phyloP scores from a whole-genome alignment of 2,888 invertebrate genomes.

The Eupithecia abbreviata region DNA sequence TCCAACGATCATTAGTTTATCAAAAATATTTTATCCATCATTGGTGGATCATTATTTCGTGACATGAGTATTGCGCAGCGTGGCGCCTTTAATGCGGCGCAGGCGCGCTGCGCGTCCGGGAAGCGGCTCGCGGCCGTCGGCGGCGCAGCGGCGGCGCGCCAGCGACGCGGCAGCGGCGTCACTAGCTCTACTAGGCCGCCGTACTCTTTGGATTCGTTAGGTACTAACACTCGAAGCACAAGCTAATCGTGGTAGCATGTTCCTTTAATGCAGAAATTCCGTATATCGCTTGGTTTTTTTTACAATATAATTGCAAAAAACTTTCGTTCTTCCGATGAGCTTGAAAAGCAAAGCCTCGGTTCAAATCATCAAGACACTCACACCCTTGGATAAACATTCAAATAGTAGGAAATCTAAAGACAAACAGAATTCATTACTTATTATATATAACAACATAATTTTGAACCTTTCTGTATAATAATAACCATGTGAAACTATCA shows the following conservation, averaged over 20 bases:
- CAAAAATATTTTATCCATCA: slow-evolving; percentile 69
- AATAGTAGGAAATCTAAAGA: slow-evolving; percentile 61
- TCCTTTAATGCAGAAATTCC: slow-evolving; percentile 64
- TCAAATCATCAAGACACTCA: slow-evolving; percentile 64
- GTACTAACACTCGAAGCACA: slow-evolving; percentile 60
- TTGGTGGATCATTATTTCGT: slow-evolving; percentile 37
- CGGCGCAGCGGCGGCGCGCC: slow-evolving; percentile 29
- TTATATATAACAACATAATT: slow-evolving; percentile 74
- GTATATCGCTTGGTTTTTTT: slow-evolving; percentile 61
- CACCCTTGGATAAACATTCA: slow-evolving; percentile 65
- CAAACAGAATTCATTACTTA: slow-evolving; percentile 73
- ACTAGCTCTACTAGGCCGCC: slow-evolving; percentile 15
- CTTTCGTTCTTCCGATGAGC: slow-evolving; percentile 68
- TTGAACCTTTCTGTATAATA: slow-evolving; percentile 66
- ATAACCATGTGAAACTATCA: slow-evolving; percentile 64
- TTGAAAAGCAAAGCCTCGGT: slow-evolving; percentile 70
- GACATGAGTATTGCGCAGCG: slow-evolving; percentile 31
- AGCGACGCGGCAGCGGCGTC: slow-evolving; percentile 18
- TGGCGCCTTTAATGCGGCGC: slow-evolving; percentile 22
- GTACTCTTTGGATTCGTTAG: slow-evolving; percentile 65
- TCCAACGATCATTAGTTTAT: slow-evolving; percentile 79
- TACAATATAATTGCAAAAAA: slow-evolving; percentile 65
- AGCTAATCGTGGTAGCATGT: slow-evolving; percentile 38
- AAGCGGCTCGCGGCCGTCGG: slow-evolving; percentile 2
- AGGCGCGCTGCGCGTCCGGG: slow-evolving; percentile 22